phyloP scores from a whole-genome alignment of 2,797 vertebrate species.

The Pelobates cultripes region DNA sequence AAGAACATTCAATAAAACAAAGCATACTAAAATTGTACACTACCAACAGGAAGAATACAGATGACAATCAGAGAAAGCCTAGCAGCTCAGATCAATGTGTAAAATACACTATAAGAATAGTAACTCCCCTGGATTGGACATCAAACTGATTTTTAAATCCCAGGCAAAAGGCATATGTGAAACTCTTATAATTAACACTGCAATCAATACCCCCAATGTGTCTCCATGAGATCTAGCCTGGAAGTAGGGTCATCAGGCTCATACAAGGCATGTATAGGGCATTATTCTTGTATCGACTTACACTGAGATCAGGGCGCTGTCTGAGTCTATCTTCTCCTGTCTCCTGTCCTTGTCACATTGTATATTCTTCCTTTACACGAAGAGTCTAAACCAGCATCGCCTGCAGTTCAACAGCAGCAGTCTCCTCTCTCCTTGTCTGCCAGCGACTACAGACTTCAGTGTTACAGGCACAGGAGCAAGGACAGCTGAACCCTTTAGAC shows the following conservation, averaged over 20 bases:
- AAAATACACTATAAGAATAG: not conserved
- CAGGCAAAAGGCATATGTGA: not conserved
- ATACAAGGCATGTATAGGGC: not conserved
- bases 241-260: not conserved
- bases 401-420: constrained; percentile 8
- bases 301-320: constrained; percentile 2
- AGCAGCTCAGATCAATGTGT: not conserved
- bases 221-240: not conserved
- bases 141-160: not conserved
- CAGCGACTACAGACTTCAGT: not conserved
- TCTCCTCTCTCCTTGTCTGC: constrained; percentile 6
- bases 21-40: not conserved
- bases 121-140: not conserved
- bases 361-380: not conserved
- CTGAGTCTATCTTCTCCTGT: not conserved
- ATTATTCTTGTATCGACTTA: constrained; percentile 1
- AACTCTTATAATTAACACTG: not conserved
- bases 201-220: not conserved
- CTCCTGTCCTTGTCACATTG: not conserved
- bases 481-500: constrained; percentile 22
- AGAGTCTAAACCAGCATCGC: not conserved
- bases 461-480: not conserved
- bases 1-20: not conserved
- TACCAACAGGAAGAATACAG: not conserved
- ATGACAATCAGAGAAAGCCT: not conserved